Base-by-base conservation (phyloP, 2,113 vertebrate species). In the Meles meles region DNA sequence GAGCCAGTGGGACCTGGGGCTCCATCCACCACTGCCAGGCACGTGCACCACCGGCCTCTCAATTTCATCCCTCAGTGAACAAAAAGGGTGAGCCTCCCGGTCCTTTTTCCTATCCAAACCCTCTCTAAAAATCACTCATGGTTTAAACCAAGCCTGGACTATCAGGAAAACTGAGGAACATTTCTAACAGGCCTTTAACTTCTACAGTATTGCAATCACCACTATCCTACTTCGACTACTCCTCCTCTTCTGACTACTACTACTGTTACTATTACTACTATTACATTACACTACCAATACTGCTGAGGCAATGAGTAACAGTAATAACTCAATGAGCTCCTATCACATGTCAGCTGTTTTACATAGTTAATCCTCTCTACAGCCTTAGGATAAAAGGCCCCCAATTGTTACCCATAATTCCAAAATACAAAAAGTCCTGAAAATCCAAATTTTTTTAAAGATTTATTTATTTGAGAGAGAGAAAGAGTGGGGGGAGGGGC, bases 381-480 rank as follows among this genome's bases (percentile, higher is more conserved):
- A 69, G 80, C 23, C 39, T 94, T 88, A 57, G 1, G 18, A 88
- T 80, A 88, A 93, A 92, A 87, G 72, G 17, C 69, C 47, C 71
- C 39, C 14, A 63, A 7, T 83, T 34, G 7, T 49, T 39, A 81
- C 1, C 17, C 18, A 63, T 34, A 55, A 69, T 88, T 88, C 34
- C 34, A 63, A 97, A 88, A 74, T 44, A 86, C 23, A 61, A 61
- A 95, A 79, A 81, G 71, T 29, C 80, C 71, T 84, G 61, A 94
- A 95, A 74, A n/a, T 44, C 4, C 57, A 90, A 80, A 5, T 5
- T 6, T 63, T 13, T 27, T 61, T 27, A 61, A 61, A 61, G 59
- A 63, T 63, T 29, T 29, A 29, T 63, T 63, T 29, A 63, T 67
- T 67, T n/a, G 65, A n/a, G 67, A 67, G 15, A 67, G 65, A 69